phyloP scores from a whole-genome alignment of 2,797 vertebrate genomes.

The Peromyscus attwateri region DNA sequence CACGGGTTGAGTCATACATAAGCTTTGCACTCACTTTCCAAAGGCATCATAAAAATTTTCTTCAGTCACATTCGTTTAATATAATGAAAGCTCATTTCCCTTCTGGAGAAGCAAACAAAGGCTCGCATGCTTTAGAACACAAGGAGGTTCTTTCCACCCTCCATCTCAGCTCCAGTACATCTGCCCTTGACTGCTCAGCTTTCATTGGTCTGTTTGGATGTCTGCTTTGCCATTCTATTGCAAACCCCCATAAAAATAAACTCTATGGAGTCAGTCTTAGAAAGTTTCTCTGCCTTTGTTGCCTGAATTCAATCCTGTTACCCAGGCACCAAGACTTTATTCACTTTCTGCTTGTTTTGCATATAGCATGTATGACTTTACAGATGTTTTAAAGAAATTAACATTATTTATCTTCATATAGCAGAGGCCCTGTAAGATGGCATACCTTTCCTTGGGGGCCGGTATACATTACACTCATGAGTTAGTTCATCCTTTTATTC shows the following conservation, averaged over 20 bases:
- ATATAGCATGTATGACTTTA: not conserved
- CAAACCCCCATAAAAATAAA: constrained; percentile 19
- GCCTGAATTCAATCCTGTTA: not conserved
- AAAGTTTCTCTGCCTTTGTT: not conserved
- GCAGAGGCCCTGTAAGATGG: not conserved
- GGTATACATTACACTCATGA: not conserved
- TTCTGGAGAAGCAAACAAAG: constrained; percentile 13
- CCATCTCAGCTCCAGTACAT: not conserved
- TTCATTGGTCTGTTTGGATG: constrained; percentile 22
- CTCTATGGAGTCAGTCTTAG: not conserved
- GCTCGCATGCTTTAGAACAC: not conserved
- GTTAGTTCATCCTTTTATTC: constrained; percentile 40
- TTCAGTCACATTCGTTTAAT: not conserved
- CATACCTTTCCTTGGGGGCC: not conserved
- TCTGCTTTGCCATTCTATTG: not conserved
- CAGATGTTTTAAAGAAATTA: not conserved
- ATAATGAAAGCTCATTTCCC: constrained; percentile 28
- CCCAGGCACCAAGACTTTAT: not conserved
- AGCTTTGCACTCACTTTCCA: not conserved
- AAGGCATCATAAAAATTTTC: not conserved
- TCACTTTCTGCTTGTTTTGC: not conserved
- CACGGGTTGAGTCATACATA: constrained; percentile 8
- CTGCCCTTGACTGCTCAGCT: not conserved
- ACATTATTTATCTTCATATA: not conserved
- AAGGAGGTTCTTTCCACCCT: not conserved